phyloP scores from a whole-genome alignment of 2,888 invertebrate genomes.

The Drosophila neotestacea region DNA sequence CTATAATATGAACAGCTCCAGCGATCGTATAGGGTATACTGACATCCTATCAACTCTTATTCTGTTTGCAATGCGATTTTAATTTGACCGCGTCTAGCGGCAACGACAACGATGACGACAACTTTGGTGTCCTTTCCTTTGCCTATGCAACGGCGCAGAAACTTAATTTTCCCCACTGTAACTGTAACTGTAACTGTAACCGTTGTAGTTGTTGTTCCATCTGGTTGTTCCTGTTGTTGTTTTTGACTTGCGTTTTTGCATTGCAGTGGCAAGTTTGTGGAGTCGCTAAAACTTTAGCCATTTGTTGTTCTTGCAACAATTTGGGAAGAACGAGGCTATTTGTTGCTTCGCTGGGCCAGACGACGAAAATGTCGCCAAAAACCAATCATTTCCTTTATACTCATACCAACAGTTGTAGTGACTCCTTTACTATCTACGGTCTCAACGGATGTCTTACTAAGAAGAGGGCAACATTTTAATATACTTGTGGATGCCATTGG shows the following conservation, averaged over 20 bases:
- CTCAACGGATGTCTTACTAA: constrained; percentile 52
- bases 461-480: constrained; percentile 63
- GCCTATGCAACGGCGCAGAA: constrained; percentile 68
- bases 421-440: constrained; percentile 22
- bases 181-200: constrained; percentile 27
- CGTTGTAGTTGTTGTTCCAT: constrained; percentile 10
- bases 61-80: constrained; percentile 65
- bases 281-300: constrained; percentile 68
- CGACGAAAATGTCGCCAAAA: constrained; percentile 54
- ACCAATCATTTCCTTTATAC: constrained; percentile 68
- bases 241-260: constrained; percentile 64
- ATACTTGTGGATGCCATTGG: constrained; percentile 69
- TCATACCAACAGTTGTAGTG: constrained; percentile 19
- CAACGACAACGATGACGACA: constrained; percentile 35
- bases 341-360: constrained; percentile 75
- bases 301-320: constrained; percentile 62
- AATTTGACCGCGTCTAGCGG: constrained; percentile 69
- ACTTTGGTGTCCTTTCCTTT: constrained; percentile 58
- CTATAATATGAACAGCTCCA: not conserved
- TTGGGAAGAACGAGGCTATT: constrained; percentile 62
- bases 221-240: constrained; percentile 33
- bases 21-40: constrained; percentile 17
- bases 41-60: not conserved
- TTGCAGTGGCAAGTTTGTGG: constrained; percentile 63
- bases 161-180: constrained; percentile 66